Base-by-base conservation (phyloP, 1,140 invertebrate genomes). In the Rhyacophila brunnea region DNA sequence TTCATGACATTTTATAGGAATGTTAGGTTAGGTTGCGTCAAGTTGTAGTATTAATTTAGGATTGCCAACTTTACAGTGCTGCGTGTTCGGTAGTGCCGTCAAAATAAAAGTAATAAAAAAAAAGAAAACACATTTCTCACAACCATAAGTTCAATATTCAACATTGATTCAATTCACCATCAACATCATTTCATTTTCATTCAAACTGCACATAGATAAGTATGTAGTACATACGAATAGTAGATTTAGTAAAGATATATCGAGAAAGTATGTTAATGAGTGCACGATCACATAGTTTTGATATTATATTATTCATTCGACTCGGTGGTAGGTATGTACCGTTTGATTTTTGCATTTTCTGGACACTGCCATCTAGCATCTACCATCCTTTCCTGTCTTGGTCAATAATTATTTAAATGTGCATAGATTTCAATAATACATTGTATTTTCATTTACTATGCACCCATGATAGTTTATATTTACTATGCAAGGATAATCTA, bases 241-340 rank as follows among this genome's bases (percentile, higher is more conserved):
- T 28, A 62, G 45, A 28, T 60, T 23, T 60, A 49, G 45, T 17
- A 13, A 46, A 32, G 46, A 34, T 38, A 40, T 54, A 38, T 47
- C 6, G 50, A 50, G 17, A 50, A 52, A 52, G 38, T 59, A 55
- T 64, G 61, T 49, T 64, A 54, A 49, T 53, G 47, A 53, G 34
- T 65, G 62, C 62, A 65, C 62, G 62, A 60, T 60, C 62, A 65
- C 62, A 60, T 65, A 65, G 58, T 49, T 11, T 42, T 28, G 40
- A 44, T 18, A 51, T 55, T 48, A 36, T 17, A 56, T 53, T 47
- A 23, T 49, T 44, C 43, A 53, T 35, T 44, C 38, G 23, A 15
- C 14, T 45, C 6, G 23, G 38, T 51, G 53, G 51, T 56, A 56
- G 44, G 56, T 62, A 58, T 58, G 23, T 53, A 44, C 44, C 47